Evolutionary conservation across 1,140 invertebrate species (phyloP), one percentile per base, ranked within the genome.

Genomic region (Drosophila bipectinata): DNA sequence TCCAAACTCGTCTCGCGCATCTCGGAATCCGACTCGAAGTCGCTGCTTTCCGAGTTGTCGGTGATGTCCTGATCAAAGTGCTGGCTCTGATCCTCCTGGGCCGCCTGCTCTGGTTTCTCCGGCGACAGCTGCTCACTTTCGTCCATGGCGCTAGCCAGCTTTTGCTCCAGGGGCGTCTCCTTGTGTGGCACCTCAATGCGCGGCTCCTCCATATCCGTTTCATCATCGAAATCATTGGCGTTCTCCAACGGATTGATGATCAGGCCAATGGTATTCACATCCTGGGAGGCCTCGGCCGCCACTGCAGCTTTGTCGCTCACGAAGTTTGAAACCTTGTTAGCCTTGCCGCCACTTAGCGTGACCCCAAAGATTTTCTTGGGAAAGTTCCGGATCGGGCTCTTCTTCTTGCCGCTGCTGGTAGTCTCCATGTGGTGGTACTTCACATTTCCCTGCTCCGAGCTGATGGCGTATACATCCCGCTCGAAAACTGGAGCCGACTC

Each of bases 381-480:
- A 5, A 92, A 72, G 57, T 88, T 90, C 2, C 91, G 45, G 14
- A 92, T 92, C 1, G 91, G 91, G 54, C 90, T 91, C 47, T 87
- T 89, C 39, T 92, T 92, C 34, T 92, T 92, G 8, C 72, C 63
- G 1, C 60, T 79, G 18, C 52, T 75, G 8, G 71, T 48, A 1
- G 84, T 62, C 55, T 91, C 95, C 21, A 97, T 95, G 47, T 90
- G 87, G 88, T 97, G 97, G 92, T 97, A 97, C 74, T 96, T 96
- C 1, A 97, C 95, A 80, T 97, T 97, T 1, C 97, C 97, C 75
- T 97, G 96, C 21, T 96, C 96, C 47, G 95, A 97, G 79, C 96
- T 97, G 37, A 98, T 97, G 2, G 97, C 97, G 90, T 96, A 97
- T 8, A 98, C 96, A 85, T 96, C 95, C 0, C 85, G 77, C 34